Conservation (phyloP, 1,140 invertebrate species). For the Fopius arisanus region DNA sequence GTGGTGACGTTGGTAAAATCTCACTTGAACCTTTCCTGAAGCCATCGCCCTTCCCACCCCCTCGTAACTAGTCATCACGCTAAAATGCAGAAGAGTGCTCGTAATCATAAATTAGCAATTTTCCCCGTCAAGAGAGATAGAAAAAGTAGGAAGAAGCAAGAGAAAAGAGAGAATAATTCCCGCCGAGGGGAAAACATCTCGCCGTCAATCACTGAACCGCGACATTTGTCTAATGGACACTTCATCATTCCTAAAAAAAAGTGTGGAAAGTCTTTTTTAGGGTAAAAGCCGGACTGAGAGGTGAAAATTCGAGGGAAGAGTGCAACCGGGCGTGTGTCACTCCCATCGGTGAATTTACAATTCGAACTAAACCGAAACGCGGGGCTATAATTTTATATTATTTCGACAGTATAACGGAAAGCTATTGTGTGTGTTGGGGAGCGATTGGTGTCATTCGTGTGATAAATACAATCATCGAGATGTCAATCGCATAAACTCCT, state of each 20-base stretch:
- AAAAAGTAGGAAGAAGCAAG: neutral
- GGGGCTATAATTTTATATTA: constrained; percentile 39
- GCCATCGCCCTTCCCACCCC: neutral
- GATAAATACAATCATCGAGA: constrained; percentile 38
- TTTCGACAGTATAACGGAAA: constrained; percentile 32
- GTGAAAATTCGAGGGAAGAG: neutral
- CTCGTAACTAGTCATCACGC: neutral
- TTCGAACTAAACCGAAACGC: constrained; percentile 33
- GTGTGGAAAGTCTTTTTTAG: neutral
- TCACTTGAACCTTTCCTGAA: neutral
- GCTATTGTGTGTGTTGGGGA: constrained; percentile 9
- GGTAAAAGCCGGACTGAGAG: neutral
- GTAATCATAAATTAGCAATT: constrained; percentile 9
- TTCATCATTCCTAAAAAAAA: neutral
- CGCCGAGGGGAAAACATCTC: neutral
- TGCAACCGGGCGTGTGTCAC: neutral
- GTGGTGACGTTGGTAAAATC: neutral
- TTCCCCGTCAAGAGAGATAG: neutral
- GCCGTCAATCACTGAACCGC: neutral
- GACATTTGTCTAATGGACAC: constrained; percentile 11
- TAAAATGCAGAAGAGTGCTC: neutral
- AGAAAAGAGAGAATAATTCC: neutral
- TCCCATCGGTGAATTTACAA: constrained; percentile 33
- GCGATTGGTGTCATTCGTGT: constrained; percentile 22
- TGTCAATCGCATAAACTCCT: constrained; percentile 28